Conservation (phyloP, 2,113 vertebrate species). For the Euleptes europaea region DNA sequence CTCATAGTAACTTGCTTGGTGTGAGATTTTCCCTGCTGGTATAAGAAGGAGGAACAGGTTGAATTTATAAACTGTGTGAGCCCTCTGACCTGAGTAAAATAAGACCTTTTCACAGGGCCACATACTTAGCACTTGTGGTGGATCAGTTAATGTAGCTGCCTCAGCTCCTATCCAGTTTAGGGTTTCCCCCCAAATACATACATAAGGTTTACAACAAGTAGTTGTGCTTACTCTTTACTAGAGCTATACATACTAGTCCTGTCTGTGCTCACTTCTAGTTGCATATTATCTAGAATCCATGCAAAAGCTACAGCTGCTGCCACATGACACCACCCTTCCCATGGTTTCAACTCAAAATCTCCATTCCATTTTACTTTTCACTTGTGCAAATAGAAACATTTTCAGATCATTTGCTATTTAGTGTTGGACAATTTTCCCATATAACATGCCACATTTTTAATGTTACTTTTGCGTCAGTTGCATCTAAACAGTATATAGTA, state of each 20-base stretch:
- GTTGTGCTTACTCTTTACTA: not conserved
- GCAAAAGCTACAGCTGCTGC: not conserved
- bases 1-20: not conserved
- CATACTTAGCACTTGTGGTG: not conserved
- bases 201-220: not conserved
- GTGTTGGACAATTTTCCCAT: no score
- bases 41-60: not conserved
- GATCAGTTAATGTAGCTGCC: not conserved
- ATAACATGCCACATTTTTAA: no score
- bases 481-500: no score
- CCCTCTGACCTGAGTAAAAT: not conserved
- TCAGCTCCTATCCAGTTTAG: not conserved
- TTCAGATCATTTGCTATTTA: no score
- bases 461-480: no score
- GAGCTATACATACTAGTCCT: not conserved
- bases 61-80: rapidly evolving
- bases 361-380: no score
- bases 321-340: no score
- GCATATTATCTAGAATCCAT: not conserved
- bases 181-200: not conserved
- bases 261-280: not conserved
- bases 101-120: not conserved
- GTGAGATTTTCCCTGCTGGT: not conserved
- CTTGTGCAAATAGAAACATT: no score
- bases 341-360: no score